phyloP scores from a whole-genome alignment of 2,888 invertebrate species.

The Miltochrista miniata region DNA sequence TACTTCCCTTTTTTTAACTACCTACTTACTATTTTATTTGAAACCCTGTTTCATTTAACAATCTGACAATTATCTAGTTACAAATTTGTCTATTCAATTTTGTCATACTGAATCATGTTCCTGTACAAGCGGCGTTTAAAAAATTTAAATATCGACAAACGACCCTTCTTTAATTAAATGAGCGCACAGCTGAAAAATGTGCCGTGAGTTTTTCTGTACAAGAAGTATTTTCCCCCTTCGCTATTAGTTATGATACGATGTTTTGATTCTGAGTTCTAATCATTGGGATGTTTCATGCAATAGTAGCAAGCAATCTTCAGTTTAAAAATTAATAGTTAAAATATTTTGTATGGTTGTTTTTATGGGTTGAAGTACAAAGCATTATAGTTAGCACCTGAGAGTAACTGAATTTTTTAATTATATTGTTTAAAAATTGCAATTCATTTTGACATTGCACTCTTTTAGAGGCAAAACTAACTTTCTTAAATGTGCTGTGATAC shows the following conservation, averaged over 20 bases:
- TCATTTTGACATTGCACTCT: no score
- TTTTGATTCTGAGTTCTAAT: constrained; percentile 35
- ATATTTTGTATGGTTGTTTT: neutral
- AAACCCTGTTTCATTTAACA: constrained; percentile 32
- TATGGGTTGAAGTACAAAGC: neutral
- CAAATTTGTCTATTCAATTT: constrained; percentile 74
- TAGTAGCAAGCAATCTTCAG: constrained; percentile 1
- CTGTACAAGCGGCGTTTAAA: constrained; percentile 69
- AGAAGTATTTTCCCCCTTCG: constrained; percentile 42
- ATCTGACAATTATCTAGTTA: constrained; percentile 47
- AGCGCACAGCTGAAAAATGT: constrained; percentile 63
- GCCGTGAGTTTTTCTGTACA: constrained; percentile 33
- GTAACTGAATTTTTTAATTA: no score
- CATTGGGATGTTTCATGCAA: constrained; percentile 41
- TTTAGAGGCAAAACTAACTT: no score
- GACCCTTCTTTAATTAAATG: constrained; percentile 75
- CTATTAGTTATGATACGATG: constrained; percentile 34
- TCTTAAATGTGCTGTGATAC: no score
- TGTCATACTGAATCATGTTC: constrained; percentile 49
- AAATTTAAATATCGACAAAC: constrained; percentile 79
- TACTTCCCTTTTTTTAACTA: no score
- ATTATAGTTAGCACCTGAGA: no score
- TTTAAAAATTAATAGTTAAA: neutral
- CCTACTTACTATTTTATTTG: constrained; percentile 46
- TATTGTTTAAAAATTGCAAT: no score